These are phyloP conservation scores for Trachythela sp. DNA, from an alignment of 64 coral and sea anemone genomes.

Conservation along the genomic window DNA sequence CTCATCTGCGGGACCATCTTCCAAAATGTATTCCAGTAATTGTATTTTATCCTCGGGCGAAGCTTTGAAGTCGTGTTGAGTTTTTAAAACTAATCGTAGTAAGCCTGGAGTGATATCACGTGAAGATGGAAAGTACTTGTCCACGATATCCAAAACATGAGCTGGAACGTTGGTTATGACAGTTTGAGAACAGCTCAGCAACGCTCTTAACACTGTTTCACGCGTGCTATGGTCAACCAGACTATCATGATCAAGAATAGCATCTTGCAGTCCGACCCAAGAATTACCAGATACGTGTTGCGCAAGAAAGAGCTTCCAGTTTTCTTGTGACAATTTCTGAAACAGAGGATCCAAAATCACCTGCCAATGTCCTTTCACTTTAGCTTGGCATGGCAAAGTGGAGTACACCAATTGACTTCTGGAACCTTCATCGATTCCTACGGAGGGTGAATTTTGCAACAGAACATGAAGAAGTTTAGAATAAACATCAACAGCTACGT, in stretches of 20 bases:
- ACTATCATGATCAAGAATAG: not conserved
- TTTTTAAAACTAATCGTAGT: not conserved
- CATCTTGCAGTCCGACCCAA: not conserved
- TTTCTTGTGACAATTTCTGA: not conserved
- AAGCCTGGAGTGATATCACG: not conserved
- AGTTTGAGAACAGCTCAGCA: not conserved
- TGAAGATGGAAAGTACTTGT: not conserved
- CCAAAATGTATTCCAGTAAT: not conserved
- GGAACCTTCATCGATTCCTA: not conserved
- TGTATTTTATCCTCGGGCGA: not conserved
- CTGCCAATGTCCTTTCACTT: not conserved
- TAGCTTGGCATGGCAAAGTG: not conserved
- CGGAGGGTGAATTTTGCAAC: not conserved
- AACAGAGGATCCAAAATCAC: conserved; percentile 3
- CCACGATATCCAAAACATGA: not conserved
- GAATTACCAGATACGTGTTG: not conserved
- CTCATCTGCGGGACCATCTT: not conserved
- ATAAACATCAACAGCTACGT: not conserved
- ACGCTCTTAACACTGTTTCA: not conserved
- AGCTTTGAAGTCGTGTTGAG: not conserved
- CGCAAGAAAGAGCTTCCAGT: not conserved
- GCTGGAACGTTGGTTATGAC: not conserved
- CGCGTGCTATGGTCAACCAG: not conserved
- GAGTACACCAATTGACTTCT: not conserved
- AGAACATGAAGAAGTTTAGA: not conserved